Base-by-base conservation (phyloP, 2,888 invertebrate species). In the Lepidocyrtoides sp. region DNA sequence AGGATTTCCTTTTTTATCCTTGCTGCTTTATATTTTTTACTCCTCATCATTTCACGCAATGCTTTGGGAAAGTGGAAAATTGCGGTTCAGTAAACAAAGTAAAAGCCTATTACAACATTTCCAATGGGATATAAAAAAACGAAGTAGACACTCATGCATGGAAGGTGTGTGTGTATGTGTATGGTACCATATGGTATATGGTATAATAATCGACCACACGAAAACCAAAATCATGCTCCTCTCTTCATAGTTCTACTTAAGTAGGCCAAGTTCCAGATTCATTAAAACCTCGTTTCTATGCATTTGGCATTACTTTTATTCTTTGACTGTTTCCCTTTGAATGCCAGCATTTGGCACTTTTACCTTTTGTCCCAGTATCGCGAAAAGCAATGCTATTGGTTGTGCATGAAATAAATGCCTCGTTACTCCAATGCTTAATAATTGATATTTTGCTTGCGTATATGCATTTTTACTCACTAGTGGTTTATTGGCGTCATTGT, bases 1-100 rank as follows among this genome's bases (percentile, higher is more conserved):
- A 14, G 66, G 66, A 66, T 66, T 66, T 32, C 8, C 36, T 66
- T 12, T 32, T 32, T n/a, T 66, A 36, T 66, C 66, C 66, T 66
- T 20, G 26, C 23, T 26, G 26, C 17, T 23, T 60, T 60, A 23
- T 23, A 23, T 20, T 26, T 60, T n/a, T 32, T 60, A 26, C 23
- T 60, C 32, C 66, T 36, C n/a, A 2, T 20, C 41, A 72, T 41
- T 72, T 72, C 41, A 41, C 66, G 4, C 60, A 36, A 66, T 72
- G 41, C 41, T 72, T 14, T 14, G 20, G 14, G 66, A 36, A 66
- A 36, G 7, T 36, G 41, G 69, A 72, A 72, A 72, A 72, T 20
- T 72, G 69, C 2, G 41, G 41, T 26, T 48, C 26, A 23, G 48
- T 75, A 75, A 48, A 75, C 72, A 41, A 20, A 72, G 5, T 8